A percentile compares a stretch with the other conserved stretches of the same genome.
Conservation (phyloP, 2,797 vertebrate species). For the Halcyon chelicuti region DNA sequence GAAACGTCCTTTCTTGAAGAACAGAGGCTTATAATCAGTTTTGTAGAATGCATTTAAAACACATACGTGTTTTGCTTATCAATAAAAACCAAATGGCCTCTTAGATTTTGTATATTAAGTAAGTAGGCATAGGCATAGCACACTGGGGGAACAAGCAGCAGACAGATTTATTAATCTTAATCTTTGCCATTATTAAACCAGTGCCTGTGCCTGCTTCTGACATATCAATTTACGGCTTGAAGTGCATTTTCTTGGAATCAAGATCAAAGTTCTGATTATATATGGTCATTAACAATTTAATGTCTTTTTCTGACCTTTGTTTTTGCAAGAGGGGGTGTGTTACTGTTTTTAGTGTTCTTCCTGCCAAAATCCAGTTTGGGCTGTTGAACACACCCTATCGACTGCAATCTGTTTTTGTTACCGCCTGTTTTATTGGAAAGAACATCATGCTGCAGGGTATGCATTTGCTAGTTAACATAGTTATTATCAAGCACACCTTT, state of each 20-base stretch:
- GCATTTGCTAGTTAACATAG: neutral
- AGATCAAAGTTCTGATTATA: slow-evolving; percentile 20
- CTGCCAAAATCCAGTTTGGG: slow-evolving; percentile 31
- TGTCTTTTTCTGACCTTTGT: neutral
- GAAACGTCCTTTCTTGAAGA: neutral
- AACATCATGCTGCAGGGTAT: neutral
- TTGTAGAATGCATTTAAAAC: neutral
- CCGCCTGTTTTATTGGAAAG: neutral
- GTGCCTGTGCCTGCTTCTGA: neutral
- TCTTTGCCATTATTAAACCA: neutral
- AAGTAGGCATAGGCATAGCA: neutral
- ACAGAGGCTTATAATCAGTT: neutral
- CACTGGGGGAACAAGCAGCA: neutral
- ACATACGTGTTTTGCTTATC: neutral
- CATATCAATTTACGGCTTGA: neutral
- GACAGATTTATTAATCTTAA: neutral
- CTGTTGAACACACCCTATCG: neutral
- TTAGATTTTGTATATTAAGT: neutral
- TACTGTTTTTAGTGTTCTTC: neutral
- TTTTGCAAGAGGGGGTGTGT: neutral
- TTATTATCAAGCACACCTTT: neutral
- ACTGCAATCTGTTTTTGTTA: neutral
- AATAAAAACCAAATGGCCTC: neutral
- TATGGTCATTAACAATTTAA: neutral
- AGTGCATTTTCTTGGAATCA: neutral